Conservation (phyloP, 2,797 vertebrate species). For the Lycodopsis pacificus region DNA sequence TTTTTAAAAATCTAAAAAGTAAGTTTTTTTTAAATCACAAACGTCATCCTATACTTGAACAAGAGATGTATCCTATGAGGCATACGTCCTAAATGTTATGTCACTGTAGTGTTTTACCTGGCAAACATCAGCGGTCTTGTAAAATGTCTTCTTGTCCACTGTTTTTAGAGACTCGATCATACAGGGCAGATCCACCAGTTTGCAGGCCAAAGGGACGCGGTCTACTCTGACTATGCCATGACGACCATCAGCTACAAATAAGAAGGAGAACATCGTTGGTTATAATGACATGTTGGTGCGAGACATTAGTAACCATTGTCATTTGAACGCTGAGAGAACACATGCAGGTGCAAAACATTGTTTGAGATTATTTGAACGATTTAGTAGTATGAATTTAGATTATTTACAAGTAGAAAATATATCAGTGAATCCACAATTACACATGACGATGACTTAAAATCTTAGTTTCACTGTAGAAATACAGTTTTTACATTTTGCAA, state of each 20-base stretch:
- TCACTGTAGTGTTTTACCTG: conserved; percentile 85
- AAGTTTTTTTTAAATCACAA: not conserved
- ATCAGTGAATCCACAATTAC: not conserved
- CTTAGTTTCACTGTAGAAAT: not conserved
- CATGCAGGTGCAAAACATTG: not conserved
- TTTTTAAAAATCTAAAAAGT: not conserved
- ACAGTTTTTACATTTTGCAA: not conserved
- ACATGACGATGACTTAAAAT: not conserved
- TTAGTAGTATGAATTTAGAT: not conserved
- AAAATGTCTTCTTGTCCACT: conserved; percentile 95
- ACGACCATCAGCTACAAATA: conserved; percentile 87
- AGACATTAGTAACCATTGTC: not conserved
- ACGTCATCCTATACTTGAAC: not conserved
- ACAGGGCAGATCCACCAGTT: conserved; percentile 95
- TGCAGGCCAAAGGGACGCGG: conserved; percentile 91
- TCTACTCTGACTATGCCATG: conserved; percentile 94
- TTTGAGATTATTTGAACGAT: not conserved
- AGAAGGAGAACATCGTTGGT: not conserved
- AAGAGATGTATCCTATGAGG: not conserved
- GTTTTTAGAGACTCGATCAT: conserved; percentile 94
- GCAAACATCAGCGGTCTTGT: conserved; percentile 95
- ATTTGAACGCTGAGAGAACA: not conserved
- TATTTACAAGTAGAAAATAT: not conserved
- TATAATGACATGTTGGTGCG: not conserved
- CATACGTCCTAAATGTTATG: not conserved